Base-by-base conservation (phyloP, 2,797 vertebrate genomes). In the Enteromius trimaculatus region DNA sequence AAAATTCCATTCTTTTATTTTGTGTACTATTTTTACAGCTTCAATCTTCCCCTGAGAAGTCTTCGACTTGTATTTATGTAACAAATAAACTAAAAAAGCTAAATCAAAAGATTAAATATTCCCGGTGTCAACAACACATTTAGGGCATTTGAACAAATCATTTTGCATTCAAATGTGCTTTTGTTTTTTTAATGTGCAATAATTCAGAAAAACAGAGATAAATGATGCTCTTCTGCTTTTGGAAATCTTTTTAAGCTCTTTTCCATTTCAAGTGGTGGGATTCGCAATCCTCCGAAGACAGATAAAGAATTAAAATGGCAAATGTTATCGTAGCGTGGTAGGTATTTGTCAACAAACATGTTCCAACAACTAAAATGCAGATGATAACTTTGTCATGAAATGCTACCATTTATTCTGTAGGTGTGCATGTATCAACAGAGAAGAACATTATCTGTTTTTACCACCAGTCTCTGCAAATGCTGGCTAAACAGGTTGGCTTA, bases 401-500 rank as follows among this genome's bases (percentile, higher is more conserved):
- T 26, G 74, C 8, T 2, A 42, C 19, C 3, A 14, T n/a, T 70
- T 58, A 21, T 42, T 58, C n/a, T 58, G 37, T 1, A 29, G 11
- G n/a, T 19, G 3, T 39, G 31, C 17, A 39, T 6, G 72, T 17
- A 58, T 76, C 21, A 71, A 44, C 53, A 34, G 23, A 71, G 19
- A 13, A 39, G 3, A 71, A 47, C 11, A 0, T 44, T 44, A n/a
- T 60, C 0, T 1, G 13, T 39, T 17, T 71, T 60, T 72, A 34
- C 16, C 51, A 8, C 51, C 29, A 0, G 19, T 55, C 6, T 53
- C 3, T 0, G 6, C 1, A 75, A 55, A 75, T 31, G 68, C 29
- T 71, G 21, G 37, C 3, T 70, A n/a, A 71, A 71, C 79, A 44
- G 66, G 79, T 70, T 71, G 53, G 6, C 42, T 60, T 31, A 23